Percentiles rank a stretch among this genome's conserved stretches.
Evolutionary conservation across 2,888 invertebrate species (phyloP).

Genomic region (Subacronicta megacephala): DNA sequence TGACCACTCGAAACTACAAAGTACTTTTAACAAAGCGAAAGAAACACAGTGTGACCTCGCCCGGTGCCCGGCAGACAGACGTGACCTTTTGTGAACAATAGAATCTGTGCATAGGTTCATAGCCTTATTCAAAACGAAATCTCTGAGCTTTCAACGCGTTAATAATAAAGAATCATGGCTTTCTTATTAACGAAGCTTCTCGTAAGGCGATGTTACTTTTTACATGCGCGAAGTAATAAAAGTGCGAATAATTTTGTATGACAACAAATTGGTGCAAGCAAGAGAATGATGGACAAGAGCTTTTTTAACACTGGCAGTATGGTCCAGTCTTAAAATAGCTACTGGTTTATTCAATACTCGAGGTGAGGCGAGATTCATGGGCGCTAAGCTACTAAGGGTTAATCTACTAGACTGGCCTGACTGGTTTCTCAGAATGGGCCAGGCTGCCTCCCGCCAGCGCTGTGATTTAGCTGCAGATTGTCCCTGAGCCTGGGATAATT

Average conservation of each 20-base stretch:
- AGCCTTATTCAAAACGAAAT: slow-evolving; percentile 68
- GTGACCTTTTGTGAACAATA: slow-evolving; percentile 80
- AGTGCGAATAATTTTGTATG: slow-evolving; percentile 11
- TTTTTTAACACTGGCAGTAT: slow-evolving; percentile 57
- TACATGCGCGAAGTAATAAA: slow-evolving; percentile 16
- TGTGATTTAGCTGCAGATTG: slow-evolving; percentile 62
- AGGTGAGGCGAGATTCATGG: slow-evolving; percentile 57
- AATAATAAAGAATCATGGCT: slow-evolving; percentile 25
- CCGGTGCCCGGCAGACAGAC: slow-evolving; percentile 58
- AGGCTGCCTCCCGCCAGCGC: slow-evolving; percentile 58
- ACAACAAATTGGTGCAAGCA: slow-evolving; percentile 20
- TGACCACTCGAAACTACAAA: slow-evolving; percentile 52
- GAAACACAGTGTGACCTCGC: slow-evolving; percentile 69
- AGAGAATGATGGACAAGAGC: slow-evolving; percentile 3
- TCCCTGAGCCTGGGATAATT: slow-evolving; percentile 23
- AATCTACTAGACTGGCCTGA: slow-evolving; percentile 66
- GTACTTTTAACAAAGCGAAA: slow-evolving; percentile 62
- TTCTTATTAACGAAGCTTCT: slow-evolving; percentile 21
- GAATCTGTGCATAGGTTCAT: slow-evolving; percentile 72
- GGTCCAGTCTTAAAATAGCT: slow-evolving; percentile 71
- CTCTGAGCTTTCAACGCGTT: slow-evolving; percentile 75
- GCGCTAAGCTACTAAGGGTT: slow-evolving; percentile 62
- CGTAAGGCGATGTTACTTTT: slow-evolving; percentile 15
- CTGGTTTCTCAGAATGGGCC: slow-evolving; percentile 72
- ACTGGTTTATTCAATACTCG: slow-evolving; percentile 50